Conservation (phyloP, 2,888 invertebrate genomes). For the Listrodromus nycthemerus region DNA sequence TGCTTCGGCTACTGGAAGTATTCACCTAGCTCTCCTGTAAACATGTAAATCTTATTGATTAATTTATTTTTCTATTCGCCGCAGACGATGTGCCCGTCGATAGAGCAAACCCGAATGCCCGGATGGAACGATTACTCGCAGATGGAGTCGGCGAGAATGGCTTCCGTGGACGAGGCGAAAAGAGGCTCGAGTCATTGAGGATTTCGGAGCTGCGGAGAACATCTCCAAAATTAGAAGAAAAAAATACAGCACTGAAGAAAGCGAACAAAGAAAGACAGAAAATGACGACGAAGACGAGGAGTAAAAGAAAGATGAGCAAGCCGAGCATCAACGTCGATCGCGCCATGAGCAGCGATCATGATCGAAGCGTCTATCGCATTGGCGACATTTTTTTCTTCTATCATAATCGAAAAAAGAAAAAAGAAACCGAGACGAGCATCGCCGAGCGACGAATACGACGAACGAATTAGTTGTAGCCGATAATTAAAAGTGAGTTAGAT, state of each 20-base stretch:
- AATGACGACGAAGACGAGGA: constrained; percentile 31
- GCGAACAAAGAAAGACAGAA: constrained; percentile 42
- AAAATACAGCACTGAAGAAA: constrained; percentile 50
- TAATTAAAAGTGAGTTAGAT: constrained; percentile 55
- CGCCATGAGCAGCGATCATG: constrained; percentile 16
- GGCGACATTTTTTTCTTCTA: constrained; percentile 21
- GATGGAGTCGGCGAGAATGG: constrained; percentile 80
- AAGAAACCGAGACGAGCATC: constrained; percentile 19
- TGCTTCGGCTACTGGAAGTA: background rate
- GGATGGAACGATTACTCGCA: constrained; percentile 79
- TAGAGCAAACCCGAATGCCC: constrained; percentile 82
- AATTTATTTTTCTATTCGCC: constrained; percentile 14
- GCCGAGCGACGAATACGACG: constrained; percentile 53
- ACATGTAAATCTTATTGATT: background rate
- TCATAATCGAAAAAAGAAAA: constrained; percentile 28
- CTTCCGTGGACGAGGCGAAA: constrained; percentile 81
- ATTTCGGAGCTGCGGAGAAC: constrained; percentile 24
- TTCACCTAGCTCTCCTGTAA: background rate
- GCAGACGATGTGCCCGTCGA: constrained; percentile 76
- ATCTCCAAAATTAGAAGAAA: constrained; percentile 46
- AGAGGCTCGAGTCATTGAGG: constrained; percentile 77
- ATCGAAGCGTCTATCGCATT: constrained; percentile 1
- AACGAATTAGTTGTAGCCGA: constrained; percentile 55
- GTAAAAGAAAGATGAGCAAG: constrained; percentile 53
- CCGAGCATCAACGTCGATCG: background rate